Percentiles rank a stretch among this genome's conserved stretches.
phyloP scores from a whole-genome alignment of 1,140 invertebrate genomes.

The Bradysia coprophila region DNA sequence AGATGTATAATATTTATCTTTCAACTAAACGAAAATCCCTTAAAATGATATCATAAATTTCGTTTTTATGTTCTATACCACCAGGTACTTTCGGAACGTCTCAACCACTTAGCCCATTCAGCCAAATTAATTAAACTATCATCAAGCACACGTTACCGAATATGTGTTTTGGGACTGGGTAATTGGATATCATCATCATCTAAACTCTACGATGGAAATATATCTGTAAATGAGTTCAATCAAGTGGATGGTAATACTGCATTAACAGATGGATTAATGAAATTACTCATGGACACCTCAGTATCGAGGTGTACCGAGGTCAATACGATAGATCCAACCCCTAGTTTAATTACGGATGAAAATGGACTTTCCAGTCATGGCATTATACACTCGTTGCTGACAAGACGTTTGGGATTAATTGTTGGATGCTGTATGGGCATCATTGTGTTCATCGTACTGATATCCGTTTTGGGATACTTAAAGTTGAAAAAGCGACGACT shows the following conservation, averaged over 20 bases:
- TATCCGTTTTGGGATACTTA: slow-evolving; percentile 65
- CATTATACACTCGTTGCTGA: slow-evolving; percentile 46
- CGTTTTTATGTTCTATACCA: too few species aligned
- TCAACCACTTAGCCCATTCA: slow-evolving; percentile 45
- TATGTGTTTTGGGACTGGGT: slow-evolving; percentile 68
- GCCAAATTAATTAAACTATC: slow-evolving; percentile 50
- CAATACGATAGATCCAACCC: slow-evolving; percentile 49
- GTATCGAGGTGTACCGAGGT: slow-evolving; percentile 59
- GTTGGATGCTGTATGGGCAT: slow-evolving; percentile 71
- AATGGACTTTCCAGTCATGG: slow-evolving; percentile 42
- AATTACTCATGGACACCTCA: slow-evolving; percentile 48
- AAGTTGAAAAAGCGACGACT: slow-evolving; percentile 64
- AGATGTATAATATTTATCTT: too few species aligned
- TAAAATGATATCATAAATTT: too few species aligned
- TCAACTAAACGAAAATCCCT: too few species aligned
- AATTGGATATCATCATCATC: slow-evolving; percentile 36
- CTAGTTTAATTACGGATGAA: slow-evolving; percentile 36
- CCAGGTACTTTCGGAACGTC: slow-evolving; percentile 47
- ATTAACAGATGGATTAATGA: slow-evolving; percentile 11
- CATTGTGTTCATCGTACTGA: slow-evolving; percentile 62
- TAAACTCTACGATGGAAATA: slow-evolving; percentile 10
- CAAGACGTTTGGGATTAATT: slow-evolving; percentile 59
- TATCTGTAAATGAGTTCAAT: background rate
- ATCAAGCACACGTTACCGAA: slow-evolving; percentile 58
- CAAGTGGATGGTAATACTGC: background rate